Evolutionary conservation across 2,797 vertebrate species (phyloP), one percentile per base, ranked within the genome.

Genomic region (Propithecus deckenii): DNA sequence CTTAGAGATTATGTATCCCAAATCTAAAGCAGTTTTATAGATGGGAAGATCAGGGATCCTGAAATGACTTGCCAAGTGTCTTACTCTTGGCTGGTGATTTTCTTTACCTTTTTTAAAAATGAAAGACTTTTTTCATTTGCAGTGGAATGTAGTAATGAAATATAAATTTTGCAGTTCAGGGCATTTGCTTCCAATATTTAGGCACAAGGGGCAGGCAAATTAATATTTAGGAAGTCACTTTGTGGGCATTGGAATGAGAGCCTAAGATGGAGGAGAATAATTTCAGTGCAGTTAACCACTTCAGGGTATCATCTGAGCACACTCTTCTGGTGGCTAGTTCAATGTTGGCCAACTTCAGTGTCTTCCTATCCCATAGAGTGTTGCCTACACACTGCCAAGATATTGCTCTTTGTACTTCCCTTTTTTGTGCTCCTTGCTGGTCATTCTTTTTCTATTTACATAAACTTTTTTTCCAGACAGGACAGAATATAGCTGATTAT

Each of bases 31-130:
- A 13, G 6, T 74, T 92, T 72, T 83, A 61, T 52, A 84, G 9
- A 67, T 46, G 23, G 7, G 15, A 32, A 69, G 35, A 72, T 76
- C 32, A 61, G 11, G 50, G 28, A 22, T 74, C 23, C 52, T 69
- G 25, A 71, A 86, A 57, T 90, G 38, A 50, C 25, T 81, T 91
- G 11, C 41, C 41, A 52, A 30, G 28, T 9, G 3, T 65, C 41
- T 91, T 95, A 59, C 18, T 81, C 7, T 81, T 91, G 86, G 43
- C 71, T 81, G 43, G 9, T 88, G 75, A 81, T 93, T 57, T 93
- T 67, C 57, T 89, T 69, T 61, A 80, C 30, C 41, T 86, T 76
- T 89, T 90, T 88, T 72, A 12, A 86, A 79, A 80, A 46, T 13
- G 25, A 22, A 67, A 46, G 14, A 35, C 30, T 63, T 81, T 71